Conservation (phyloP, 2,888 invertebrate genomes). For the Idaea straminata region DNA sequence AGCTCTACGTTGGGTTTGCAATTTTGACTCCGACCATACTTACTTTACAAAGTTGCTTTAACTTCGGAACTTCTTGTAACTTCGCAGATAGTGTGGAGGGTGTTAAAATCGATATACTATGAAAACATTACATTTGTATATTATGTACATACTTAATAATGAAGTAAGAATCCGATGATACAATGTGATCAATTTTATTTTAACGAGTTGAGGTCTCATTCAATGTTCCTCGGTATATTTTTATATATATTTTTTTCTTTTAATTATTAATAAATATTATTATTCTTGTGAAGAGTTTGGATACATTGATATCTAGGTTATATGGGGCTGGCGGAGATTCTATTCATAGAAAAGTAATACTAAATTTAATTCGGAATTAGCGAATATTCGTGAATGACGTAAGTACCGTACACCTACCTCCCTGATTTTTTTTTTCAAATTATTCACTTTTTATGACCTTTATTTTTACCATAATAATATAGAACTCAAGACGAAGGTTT, state of each 20-base stretch:
- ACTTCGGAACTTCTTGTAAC: neutral
- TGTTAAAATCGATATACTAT: slow-evolving; percentile 7
- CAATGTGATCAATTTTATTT: slow-evolving; percentile 36
- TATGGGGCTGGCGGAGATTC: too few relatives aligned
- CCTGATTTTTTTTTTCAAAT: too few relatives aligned
- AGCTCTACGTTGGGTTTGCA: too few relatives aligned
- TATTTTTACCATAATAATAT: too few relatives aligned
- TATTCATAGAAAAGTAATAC: too few relatives aligned
- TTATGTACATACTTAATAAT: slow-evolving; percentile 52
- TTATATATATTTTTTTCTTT: slow-evolving; percentile 23
- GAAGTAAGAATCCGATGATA: slow-evolving; percentile 42
- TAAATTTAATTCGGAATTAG: too few relatives aligned
- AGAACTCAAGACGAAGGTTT: too few relatives aligned
- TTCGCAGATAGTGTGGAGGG: neutral
- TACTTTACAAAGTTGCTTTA: neutral
- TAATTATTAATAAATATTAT: neutral
- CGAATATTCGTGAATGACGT: too few relatives aligned
- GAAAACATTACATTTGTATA: slow-evolving; percentile 38
- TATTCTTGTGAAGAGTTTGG: neutral
- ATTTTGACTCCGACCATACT: neutral
- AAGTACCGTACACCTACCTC: too few relatives aligned
- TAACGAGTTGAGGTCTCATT: slow-evolving; percentile 24
- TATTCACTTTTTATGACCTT: too few relatives aligned
- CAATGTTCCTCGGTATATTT: slow-evolving; percentile 30
- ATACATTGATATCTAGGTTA: neutral